phyloP scores from a whole-genome alignment of 2,113 vertebrate genomes.

The Junco hyemalis region DNA sequence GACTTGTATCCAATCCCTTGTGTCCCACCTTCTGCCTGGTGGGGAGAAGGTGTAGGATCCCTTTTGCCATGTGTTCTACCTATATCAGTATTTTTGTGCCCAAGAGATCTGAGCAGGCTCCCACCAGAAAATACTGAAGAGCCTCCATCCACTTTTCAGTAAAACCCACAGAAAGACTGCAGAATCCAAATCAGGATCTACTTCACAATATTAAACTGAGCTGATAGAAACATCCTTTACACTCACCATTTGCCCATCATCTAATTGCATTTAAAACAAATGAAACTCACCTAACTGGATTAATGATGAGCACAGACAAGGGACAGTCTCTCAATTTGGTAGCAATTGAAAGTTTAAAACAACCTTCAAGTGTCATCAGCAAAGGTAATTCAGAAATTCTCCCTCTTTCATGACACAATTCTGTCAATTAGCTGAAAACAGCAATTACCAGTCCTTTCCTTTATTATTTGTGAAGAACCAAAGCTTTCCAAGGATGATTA shows the following conservation, averaged over 20 bases:
- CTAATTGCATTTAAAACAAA: slow-evolving; percentile 7
- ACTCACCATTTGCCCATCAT: background rate
- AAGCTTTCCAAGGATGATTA: slow-evolving; percentile 77
- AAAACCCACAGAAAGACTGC: background rate
- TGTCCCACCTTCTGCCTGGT: background rate
- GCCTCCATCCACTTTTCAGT: background rate
- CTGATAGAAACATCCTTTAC: background rate
- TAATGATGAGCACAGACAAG: slow-evolving; percentile 31
- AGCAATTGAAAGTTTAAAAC: slow-evolving; percentile 40
- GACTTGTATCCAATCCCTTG: background rate
- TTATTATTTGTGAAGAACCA: slow-evolving; percentile 71
- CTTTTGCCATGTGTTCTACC: background rate
- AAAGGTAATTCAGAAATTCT: slow-evolving; percentile 52
- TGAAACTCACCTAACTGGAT: slow-evolving; percentile 5
- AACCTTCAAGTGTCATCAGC: slow-evolving; percentile 61
- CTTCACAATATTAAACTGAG: background rate
- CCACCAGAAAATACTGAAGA: background rate
- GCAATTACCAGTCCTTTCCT: slow-evolving; percentile 68
- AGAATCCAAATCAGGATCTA: background rate
- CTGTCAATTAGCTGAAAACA: slow-evolving; percentile 71
- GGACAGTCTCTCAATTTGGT: slow-evolving; percentile 48
- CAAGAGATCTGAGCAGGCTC: background rate
- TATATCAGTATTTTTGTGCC: background rate
- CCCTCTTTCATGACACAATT: slow-evolving; percentile 58
- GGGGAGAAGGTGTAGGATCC: background rate